Percentiles rank a stretch among this genome's conserved stretches.
Conservation (phyloP, 2,888 invertebrate species). For the Synergus gifuensis region DNA sequence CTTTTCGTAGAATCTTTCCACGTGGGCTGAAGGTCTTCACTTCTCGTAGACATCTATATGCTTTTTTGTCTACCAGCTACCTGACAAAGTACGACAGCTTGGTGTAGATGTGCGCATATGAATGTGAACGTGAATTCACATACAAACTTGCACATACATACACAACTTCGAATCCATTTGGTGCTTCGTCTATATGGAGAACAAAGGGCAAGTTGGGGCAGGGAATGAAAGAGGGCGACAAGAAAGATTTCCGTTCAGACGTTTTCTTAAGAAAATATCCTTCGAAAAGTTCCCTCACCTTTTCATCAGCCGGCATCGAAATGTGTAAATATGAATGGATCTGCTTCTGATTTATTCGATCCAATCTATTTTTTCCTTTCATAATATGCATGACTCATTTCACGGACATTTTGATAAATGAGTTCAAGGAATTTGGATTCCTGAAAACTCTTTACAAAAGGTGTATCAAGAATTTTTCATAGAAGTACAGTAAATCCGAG, state of each 20-base stretch:
- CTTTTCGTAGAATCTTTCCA: no score
- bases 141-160: not conserved
- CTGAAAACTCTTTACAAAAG: not conserved
- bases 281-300: conserved; percentile 5
- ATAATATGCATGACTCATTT: not conserved
- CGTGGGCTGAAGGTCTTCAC: not conserved
- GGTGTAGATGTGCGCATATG: conserved; percentile 2
- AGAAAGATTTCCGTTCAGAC: conserved; percentile 20
- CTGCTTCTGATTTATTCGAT: not conserved
- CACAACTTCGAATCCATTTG: not conserved
- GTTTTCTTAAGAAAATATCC: conserved; percentile 10
- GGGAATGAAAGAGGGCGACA: conserved; percentile 7
- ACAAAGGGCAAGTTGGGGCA: not conserved
- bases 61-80: conserved; percentile 5
- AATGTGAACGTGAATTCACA: not conserved
- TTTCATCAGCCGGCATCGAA: not conserved
- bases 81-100: not conserved
- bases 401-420: not conserved
- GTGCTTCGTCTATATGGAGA: not conserved
- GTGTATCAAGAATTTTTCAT: not conserved
- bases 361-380: not conserved
- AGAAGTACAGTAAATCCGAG: not conserved
- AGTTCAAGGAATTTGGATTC: not conserved
- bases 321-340: not conserved
- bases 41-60: not conserved